phyloP scores from a whole-genome alignment of 2,113 vertebrate species.

The Calidris pugnax region DNA sequence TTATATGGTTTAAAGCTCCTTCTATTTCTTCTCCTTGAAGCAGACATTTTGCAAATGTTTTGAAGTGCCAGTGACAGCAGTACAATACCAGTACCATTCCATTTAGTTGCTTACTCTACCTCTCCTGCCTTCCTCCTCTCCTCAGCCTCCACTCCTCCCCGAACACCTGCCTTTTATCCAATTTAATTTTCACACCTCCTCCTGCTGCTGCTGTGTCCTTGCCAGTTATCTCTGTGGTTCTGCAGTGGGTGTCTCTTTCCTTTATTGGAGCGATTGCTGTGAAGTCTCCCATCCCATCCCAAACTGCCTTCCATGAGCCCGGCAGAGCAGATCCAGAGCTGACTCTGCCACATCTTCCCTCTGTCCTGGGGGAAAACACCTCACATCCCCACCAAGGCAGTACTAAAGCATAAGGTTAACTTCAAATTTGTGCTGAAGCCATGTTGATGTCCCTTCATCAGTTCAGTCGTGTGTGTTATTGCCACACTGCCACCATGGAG shows the following conservation, averaged over 20 bases:
- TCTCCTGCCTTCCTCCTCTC: neutral
- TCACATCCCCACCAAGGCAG: neutral
- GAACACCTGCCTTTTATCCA: slow-evolving; percentile 57
- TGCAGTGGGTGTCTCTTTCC: neutral
- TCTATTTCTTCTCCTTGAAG: neutral
- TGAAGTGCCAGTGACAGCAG: neutral
- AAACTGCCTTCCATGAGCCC: neutral
- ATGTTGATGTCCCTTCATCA: neutral
- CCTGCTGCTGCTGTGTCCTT: neutral
- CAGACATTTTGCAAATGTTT: neutral
- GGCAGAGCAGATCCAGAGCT: neutral
- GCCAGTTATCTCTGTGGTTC: neutral
- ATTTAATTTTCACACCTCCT: slow-evolving; percentile 67
- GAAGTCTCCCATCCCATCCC: neutral
- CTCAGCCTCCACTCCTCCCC: neutral
- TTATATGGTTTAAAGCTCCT: neutral
- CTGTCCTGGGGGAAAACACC: neutral
- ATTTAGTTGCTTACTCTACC: neutral
- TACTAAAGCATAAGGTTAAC: neutral
- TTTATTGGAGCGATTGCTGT: neutral
- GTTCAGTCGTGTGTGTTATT: fast-evolving
- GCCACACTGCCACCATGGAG: fast-evolving
- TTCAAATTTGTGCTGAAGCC: neutral
- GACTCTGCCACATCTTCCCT: neutral
- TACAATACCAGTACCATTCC: neutral